A percentile compares a stretch with the other conserved stretches of the same genome.
Evolutionary conservation across 2,797 vertebrate genomes (phyloP).

Genomic region (Smutsia temminckii): DNA sequence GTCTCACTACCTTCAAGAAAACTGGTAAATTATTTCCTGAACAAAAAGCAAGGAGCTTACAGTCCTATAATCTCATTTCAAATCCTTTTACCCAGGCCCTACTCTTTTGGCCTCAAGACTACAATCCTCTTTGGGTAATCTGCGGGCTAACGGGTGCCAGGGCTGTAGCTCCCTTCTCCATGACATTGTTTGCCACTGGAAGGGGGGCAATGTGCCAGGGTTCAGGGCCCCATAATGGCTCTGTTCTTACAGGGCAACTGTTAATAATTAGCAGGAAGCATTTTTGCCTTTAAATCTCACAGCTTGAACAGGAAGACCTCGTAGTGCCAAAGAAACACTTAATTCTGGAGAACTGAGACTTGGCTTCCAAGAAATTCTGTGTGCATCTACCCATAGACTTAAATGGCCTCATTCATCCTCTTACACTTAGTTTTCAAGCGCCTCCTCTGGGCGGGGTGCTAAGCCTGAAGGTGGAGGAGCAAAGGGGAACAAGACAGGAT

Average conservation of each 20-base stretch:
- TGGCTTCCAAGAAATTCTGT: background rate
- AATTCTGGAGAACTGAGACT: conserved; percentile 48
- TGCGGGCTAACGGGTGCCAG: conserved; percentile 85
- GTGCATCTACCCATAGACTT: background rate
- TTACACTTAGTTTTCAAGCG: accelerated
- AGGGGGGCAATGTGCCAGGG: conserved; percentile 71
- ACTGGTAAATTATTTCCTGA: conserved; percentile 84
- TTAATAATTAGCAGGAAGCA: conserved; percentile 86
- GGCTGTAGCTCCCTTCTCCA: conserved; percentile 59
- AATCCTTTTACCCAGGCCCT: conserved; percentile 88
- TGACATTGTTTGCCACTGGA: conserved; percentile 67
- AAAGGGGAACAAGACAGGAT: accelerated
- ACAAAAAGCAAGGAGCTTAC: conserved; percentile 87
- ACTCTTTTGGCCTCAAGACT: conserved; percentile 85
- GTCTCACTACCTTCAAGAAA: conserved; percentile 83
- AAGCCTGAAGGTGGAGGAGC: background rate
- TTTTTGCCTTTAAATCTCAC: conserved; percentile 84
- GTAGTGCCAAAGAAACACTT: conserved; percentile 61
- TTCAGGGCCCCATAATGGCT: conserved; percentile 70
- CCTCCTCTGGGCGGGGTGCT: accelerated
- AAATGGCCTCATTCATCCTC: background rate
- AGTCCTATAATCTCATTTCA: conserved; percentile 89
- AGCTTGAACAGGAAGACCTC: conserved; percentile 79
- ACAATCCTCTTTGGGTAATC: conserved; percentile 90
- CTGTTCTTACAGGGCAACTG: conserved; percentile 78